Conservation (phyloP, 2,888 invertebrate species). For the Cenopis cana region DNA sequence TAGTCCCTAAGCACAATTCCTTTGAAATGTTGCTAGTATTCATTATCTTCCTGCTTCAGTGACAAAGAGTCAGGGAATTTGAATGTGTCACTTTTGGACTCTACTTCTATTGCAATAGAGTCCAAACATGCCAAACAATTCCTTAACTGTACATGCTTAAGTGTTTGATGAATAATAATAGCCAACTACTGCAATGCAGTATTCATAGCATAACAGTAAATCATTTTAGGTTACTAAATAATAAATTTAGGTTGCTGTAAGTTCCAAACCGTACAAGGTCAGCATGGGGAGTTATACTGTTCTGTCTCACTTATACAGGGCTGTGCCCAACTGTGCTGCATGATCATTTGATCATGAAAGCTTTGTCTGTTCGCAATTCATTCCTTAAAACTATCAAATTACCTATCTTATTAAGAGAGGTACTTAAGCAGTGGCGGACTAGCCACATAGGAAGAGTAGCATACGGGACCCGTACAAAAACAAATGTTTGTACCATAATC, state of each 20-base stretch:
- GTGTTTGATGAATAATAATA: neutral
- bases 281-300: neutral
- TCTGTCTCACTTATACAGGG: neutral
- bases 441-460: no score
- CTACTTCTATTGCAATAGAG: no score
- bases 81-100: no score
- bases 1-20: neutral
- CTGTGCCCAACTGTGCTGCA: neutral
- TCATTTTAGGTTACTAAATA: neutral
- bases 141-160: no score
- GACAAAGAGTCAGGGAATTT: no score
- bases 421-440: no score
- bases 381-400: neutral
- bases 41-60: neutral
- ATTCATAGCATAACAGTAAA: neutral
- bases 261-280: neutral
- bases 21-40: slow-evolving; percentile 1
- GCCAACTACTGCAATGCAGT: slow-evolving; percentile 1
- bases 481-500: no score
- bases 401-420: neutral
- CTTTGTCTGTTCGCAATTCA: neutral
- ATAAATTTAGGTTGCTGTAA: no score
- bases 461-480: no score
- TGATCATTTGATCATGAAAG: neutral
- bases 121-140: no score